Conservation (phyloP, 2,797 vertebrate genomes). For the Arctocebus calabarensis region DNA sequence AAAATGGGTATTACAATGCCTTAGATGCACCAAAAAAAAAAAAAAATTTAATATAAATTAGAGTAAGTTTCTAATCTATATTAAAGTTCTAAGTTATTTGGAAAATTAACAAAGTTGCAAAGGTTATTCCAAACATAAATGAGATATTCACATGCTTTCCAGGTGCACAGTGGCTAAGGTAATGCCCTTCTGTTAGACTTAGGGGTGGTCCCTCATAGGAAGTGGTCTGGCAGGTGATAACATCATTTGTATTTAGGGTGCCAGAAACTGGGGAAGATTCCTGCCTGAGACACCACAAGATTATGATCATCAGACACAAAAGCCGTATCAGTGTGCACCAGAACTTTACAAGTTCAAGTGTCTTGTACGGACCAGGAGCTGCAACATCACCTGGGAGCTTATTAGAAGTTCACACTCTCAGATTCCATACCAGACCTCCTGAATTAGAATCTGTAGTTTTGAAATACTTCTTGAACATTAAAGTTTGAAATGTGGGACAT, state of each 20-base stretch:
- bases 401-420: not conserved
- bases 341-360: not conserved
- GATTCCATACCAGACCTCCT: not conserved
- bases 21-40: not conserved
- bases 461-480: not conserved
- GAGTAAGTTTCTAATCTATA: not conserved
- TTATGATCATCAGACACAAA: not conserved
- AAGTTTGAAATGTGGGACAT: not conserved
- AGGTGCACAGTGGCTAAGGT: not conserved
- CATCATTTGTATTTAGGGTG: not conserved
- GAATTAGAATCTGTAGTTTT: not conserved
- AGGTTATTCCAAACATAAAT: not conserved
- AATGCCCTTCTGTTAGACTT: not conserved
- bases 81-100: not conserved
- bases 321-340: fast-evolving
- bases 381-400: not conserved
- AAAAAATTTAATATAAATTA: conserved; percentile 17
- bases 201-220: not conserved
- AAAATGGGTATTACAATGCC: not conserved
- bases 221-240: not conserved
- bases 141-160: not conserved
- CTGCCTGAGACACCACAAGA: not conserved
- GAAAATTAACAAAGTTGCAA: conserved; percentile 36
- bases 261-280: not conserved
- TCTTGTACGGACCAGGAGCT: not conserved